These are phyloP conservation scores for Araneus ventricosus DNA, from an alignment of 1,140 invertebrate species.

Conservation along the genomic window DNA sequence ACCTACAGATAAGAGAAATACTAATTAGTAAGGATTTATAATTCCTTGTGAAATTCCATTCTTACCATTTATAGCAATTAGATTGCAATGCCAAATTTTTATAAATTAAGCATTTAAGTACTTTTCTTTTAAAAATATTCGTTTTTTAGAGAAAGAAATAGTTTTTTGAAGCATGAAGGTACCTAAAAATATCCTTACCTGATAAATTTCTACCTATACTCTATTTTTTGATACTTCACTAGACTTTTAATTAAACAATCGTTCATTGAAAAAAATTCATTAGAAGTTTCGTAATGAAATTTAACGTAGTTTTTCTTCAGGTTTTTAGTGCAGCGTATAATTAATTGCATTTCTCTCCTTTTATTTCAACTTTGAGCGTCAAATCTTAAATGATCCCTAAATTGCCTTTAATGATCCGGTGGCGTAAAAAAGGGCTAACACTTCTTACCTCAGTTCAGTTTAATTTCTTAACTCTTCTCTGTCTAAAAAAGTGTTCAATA, in stretches of 20 bases:
- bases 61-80: neutral
- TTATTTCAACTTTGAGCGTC: constrained; percentile 35
- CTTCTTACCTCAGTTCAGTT: neutral
- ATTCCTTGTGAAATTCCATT: neutral
- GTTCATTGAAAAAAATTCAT: neutral
- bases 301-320: constrained; percentile 26
- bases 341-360: constrained; percentile 45
- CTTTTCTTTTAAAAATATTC: neutral
- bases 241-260: constrained; percentile 46
- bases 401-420: constrained; percentile 49
- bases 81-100: neutral
- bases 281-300: constrained; percentile 26
- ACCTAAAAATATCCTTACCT: neutral
- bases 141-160: neutral
- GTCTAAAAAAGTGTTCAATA: constrained; percentile 13
- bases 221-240: neutral
- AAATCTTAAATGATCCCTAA: constrained; percentile 55
- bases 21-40: neutral
- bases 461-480: constrained; percentile 42
- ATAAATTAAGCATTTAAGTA: too few species aligned
- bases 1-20: too few species aligned
- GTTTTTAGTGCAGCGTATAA: constrained; percentile 16
- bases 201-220: neutral
- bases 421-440: neutral
- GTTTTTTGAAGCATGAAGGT: too few species aligned